Evolutionary conservation across 2,888 invertebrate species (phyloP).

Genomic region (Diabrotica balteata): DNA sequence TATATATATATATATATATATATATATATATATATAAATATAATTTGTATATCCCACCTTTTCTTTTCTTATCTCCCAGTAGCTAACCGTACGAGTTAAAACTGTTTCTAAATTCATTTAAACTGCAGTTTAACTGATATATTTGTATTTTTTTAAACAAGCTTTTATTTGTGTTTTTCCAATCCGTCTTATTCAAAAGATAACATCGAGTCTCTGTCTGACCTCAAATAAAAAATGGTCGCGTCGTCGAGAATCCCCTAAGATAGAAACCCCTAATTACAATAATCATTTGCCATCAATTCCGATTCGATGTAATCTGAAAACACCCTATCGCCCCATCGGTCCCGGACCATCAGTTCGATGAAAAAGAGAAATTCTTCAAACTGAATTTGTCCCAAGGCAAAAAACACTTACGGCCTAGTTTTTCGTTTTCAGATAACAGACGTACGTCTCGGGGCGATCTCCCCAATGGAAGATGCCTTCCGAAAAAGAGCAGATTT

Average conservation of each 20-base stretch:
- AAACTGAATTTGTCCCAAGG: slow-evolving; percentile 51
- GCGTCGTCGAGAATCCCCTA: neutral
- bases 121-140: too few relatives aligned
- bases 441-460: slow-evolving; percentile 49
- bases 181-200: neutral
- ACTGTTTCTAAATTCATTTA: too few relatives aligned
- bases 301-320: slow-evolving; percentile 2
- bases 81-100: too few relatives aligned
- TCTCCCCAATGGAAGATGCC: slow-evolving; percentile 28
- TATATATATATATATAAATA: too few relatives aligned
- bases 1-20: too few relatives aligned
- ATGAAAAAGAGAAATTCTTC: slow-evolving; percentile 43
- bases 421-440: slow-evolving; percentile 44
- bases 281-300: slow-evolving; percentile 17
- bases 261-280: slow-evolving; percentile 14
- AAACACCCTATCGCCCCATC: slow-evolving; percentile 7
- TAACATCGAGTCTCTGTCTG: too few relatives aligned
- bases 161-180: too few relatives aligned
- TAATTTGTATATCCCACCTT: too few relatives aligned
- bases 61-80: too few relatives aligned
- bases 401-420: slow-evolving; percentile 49
- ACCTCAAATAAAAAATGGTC: neutral
- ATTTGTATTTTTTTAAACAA: too few relatives aligned
- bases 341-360: slow-evolving; percentile 1
- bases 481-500: slow-evolving; percentile 31